Base-by-base conservation (phyloP, 2,797 vertebrate species). In the Darevskia nairensis region DNA sequence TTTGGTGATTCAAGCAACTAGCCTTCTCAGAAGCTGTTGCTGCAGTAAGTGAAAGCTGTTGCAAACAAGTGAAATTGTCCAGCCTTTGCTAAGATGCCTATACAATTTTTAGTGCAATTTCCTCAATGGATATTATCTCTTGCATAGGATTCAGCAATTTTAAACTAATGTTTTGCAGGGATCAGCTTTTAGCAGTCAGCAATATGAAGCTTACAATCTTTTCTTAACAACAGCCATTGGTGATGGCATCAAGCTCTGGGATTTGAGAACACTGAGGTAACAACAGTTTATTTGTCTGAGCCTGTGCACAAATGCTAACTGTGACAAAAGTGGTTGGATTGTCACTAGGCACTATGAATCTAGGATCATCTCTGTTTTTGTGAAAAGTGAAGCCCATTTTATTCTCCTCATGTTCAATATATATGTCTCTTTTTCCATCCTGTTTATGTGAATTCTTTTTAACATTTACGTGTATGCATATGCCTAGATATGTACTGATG, bases 161-260 rank as follows among this genome's bases (percentile, higher is more conserved):
- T 41, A 94, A 91, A 88, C 17, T 81, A 55, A 83, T 79, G 59
- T 89, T 39, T 55, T 90, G 23, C 91, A 99, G 98, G 98, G 98
- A 23, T 99, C 98, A 0, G 93, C 95, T 9, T 98, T 98, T 94
- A 97, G 95, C 13, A 88, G 97, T 85, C 98, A 98, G 84, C 91
- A 94, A 2, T 87, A 94, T 0, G 97, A 98, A 90, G 96, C 95
- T 2, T 98, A 98, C 90, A 98, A 98, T 94, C 97, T 99, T 80
- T 99, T 99, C 89, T 94, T 98, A 82, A 98, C 98, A 59, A 96
- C 97, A 44, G 98, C 98, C 32, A 15, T 97, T 78, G 98, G 97
- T 2, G 98, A 99, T 50, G 98, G 98, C 9, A 92, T 98, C 32
- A 98, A 97, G 94, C 93, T 99, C 8, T 99, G 99, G 98, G 99